Evolutionary conservation across 2,888 invertebrate genomes (phyloP).

Genomic region (Drymonia ruficornis): DNA sequence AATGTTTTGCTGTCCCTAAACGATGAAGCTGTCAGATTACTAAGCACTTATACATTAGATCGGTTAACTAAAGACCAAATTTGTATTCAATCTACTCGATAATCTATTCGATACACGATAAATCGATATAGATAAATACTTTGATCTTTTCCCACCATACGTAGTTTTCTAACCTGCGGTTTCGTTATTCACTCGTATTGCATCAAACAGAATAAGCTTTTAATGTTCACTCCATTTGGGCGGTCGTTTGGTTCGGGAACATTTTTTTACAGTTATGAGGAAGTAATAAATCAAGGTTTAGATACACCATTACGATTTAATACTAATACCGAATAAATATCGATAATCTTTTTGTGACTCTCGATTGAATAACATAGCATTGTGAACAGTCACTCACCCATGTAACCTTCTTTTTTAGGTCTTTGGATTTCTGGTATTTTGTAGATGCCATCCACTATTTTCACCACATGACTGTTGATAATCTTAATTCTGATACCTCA

Average conservation of each 20-base stretch:
- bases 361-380: no score
- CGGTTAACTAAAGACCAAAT: slow-evolving; percentile 14
- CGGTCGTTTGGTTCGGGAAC: neutral
- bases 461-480: no score
- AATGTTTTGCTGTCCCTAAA: neutral
- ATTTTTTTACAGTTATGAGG: neutral
- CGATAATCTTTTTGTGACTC: no score
- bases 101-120: slow-evolving; percentile 17
- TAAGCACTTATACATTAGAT: slow-evolving; percentile 4
- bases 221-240: neutral
- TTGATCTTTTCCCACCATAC: slow-evolving; percentile 10
- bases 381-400: no score
- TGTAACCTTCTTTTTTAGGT: no score
- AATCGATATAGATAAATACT: slow-evolving; percentile 23
- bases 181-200: neutral
- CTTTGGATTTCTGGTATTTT: no score
- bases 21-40: slow-evolving; percentile 8
- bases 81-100: slow-evolving; percentile 21
- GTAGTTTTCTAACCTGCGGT: slow-evolving; percentile 1
- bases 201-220: neutral
- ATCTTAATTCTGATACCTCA: no score
- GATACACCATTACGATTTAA: neutral
- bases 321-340: neutral
- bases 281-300: neutral
- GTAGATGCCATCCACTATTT: no score